Base-by-base conservation (phyloP, 2,888 invertebrate species). In the Epistrophe eligans region DNA sequence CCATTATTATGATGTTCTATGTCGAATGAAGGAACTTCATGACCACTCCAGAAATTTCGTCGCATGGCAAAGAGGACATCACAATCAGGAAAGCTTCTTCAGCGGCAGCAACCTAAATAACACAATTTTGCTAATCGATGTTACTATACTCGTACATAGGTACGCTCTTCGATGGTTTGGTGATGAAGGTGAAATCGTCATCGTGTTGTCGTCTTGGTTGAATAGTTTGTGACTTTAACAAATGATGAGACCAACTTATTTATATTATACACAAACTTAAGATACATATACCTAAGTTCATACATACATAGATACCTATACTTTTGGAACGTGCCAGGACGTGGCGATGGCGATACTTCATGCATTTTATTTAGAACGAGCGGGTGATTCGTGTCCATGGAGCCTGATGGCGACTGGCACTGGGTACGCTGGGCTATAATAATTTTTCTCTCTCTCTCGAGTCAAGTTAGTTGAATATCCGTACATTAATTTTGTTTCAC, bases 11-110 rank as follows among this genome's bases (percentile, higher is more conserved):
- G 5, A 3, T 50, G 10, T 8, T 19, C 11, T 28, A 17, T 32
- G 45, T 64, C 9, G 28, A 28, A n/a, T 8, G 45, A 73, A 71
- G 62, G 77, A 48, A 74, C 57, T 82, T 19, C 85, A 66, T 87
- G 85, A 87, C 87, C 87, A 87, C 87, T 87, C 87, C 79, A 48
- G 79, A 76, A 87, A 79, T 82, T 87, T 87, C 83, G 83, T 83
- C 87, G 83, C 87, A 83, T 79, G 83, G 76, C 76, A 72, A 58
- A 72, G 79, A 83, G 83, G 87, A 87, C 87, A 87, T 58, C 79
- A 66, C 77, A 73, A 58, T 67, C 67, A 58, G 58, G 32, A 82
- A 87, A 82, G 79, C 35, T 67, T 67, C 77, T 60, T 35, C 67
- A 1, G 24, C 1, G 52, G n/a, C 48, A 38, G 43, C 72, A 72